Percentiles rank a stretch among this genome's conserved stretches.
Conservation (phyloP, 1,140 invertebrate genomes). For the Orchestia grillus region DNA sequence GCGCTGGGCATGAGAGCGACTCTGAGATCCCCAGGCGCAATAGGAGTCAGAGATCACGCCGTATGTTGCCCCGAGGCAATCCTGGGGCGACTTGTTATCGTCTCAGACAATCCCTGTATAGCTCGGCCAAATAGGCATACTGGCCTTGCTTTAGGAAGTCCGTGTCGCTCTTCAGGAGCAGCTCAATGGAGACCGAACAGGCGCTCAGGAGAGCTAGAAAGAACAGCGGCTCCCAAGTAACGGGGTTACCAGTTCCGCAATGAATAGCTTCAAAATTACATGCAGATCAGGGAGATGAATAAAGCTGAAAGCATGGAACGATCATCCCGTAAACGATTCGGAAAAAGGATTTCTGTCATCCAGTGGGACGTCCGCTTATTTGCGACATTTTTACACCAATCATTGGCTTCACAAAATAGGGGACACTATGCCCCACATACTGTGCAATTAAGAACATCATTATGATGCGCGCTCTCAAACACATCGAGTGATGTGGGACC, state of each 20-base stretch:
- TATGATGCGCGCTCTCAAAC: not conserved
- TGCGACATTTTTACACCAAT: not conserved
- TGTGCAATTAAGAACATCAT: not conserved
- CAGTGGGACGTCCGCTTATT: not conserved
- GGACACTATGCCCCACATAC: not conserved
- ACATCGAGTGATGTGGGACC: not conserved
- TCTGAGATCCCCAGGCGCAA: not conserved
- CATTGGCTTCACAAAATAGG: not conserved
- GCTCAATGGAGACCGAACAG: not conserved
- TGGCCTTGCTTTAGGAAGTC: not conserved
- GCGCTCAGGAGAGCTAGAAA: not conserved
- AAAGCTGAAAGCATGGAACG: too few species aligned
- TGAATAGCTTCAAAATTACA: not conserved
- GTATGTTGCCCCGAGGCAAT: not conserved
- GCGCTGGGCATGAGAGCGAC: not conserved
- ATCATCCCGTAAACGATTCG: too few species aligned
- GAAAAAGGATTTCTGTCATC: not conserved
- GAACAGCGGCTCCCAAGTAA: not conserved
- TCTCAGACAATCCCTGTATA: constrained; percentile 14
- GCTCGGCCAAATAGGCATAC: not conserved
- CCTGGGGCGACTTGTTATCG: constrained; percentile 15
- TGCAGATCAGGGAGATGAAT: too few species aligned
- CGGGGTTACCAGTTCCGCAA: not conserved
- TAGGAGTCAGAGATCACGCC: not conserved
- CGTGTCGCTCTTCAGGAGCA: not conserved